Conservation (phyloP, 1,140 invertebrate genomes). For the Ectropis grisescens region DNA sequence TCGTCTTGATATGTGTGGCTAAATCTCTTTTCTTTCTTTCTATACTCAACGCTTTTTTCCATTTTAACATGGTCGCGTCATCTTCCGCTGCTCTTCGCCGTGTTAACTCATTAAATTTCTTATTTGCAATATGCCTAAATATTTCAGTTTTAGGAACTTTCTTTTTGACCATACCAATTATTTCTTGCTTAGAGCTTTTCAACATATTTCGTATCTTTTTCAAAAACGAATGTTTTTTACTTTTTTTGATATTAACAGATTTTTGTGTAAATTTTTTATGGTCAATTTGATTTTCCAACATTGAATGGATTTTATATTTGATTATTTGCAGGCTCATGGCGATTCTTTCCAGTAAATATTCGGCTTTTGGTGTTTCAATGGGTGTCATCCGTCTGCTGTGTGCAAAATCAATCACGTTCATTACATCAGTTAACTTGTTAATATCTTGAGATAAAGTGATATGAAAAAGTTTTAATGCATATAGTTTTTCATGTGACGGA, state of each 20-base stretch:
- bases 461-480: constrained; percentile 31
- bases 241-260: background rate
- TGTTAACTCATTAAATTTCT: constrained; percentile 22
- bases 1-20: no score
- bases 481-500: constrained; percentile 13
- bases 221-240: constrained; percentile 24
- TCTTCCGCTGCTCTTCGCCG: constrained; percentile 22
- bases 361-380: constrained; percentile 10
- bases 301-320: constrained; percentile 13
- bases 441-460: constrained; percentile 24
- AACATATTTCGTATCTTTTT: constrained; percentile 31
- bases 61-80: constrained; percentile 26
- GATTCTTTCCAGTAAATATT: constrained; percentile 20
- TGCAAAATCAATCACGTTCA: constrained; percentile 20
- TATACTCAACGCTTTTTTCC: constrained; percentile 32
- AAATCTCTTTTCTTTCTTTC: constrained; percentile 25
- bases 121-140: constrained; percentile 22
- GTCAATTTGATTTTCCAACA: constrained; percentile 11
- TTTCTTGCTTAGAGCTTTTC: constrained; percentile 28
- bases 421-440: constrained; percentile 27
- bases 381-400: constrained; percentile 20
- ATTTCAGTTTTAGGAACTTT: constrained; percentile 25
- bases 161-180: constrained; percentile 19
- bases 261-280: background rate
- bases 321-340: constrained; percentile 17